Conservation (phyloP, 2,113 vertebrate species). For the Columba janthina region DNA sequence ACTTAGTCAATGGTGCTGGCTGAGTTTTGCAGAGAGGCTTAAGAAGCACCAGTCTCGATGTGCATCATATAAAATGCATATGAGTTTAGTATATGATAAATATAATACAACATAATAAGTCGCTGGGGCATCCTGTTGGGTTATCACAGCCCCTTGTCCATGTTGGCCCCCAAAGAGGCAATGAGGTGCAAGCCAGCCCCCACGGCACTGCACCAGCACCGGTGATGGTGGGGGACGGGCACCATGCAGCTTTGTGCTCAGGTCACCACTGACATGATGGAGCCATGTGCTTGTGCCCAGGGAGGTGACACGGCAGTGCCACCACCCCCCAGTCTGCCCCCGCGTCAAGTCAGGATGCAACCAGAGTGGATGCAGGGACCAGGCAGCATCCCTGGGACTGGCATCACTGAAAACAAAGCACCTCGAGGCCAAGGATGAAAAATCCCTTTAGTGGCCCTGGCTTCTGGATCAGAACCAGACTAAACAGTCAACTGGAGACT, state of each 20-base stretch:
- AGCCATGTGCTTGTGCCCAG: neutral
- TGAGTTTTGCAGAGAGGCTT: neutral
- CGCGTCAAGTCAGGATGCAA: rapidly evolving
- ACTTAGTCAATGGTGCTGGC: neutral
- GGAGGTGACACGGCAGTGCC: rapidly evolving
- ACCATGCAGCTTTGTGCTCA: neutral
- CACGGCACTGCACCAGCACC: rapidly evolving
- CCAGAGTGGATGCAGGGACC: neutral
- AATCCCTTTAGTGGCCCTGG: neutral
- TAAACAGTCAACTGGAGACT: neutral
- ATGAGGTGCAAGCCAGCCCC: neutral
- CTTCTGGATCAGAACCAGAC: conserved; percentile 5
- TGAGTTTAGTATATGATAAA: neutral
- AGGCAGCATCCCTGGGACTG: neutral
- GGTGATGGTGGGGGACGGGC: neutral
- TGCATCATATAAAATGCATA: neutral
- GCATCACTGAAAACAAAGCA: neutral
- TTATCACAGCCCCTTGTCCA: rapidly evolving
- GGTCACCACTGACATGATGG: rapidly evolving
- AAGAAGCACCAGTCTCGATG: neutral
- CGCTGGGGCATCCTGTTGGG: neutral
- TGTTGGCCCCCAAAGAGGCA: neutral
- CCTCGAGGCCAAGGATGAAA: neutral
- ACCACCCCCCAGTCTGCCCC: neutral
- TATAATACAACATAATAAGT: neutral